A percentile compares a stretch with the other conserved stretches of the same genome.
Evolutionary conservation across 2,888 invertebrate species (phyloP).

Genomic region (Hirtodrosophila confusa): DNA sequence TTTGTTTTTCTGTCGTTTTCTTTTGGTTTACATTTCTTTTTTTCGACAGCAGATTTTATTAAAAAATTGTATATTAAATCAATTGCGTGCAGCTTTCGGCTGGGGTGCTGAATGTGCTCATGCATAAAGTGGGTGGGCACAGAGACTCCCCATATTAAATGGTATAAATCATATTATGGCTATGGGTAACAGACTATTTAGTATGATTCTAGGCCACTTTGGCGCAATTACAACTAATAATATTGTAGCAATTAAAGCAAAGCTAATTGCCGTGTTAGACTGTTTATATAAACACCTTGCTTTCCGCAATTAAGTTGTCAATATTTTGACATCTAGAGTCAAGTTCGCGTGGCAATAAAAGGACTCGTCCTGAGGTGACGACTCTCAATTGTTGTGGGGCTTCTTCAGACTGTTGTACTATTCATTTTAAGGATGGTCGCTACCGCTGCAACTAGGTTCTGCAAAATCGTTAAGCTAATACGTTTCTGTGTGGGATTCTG

Average conservation of each 20-base stretch:
- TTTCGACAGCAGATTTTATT: slow-evolving; percentile 69
- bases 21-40: slow-evolving; percentile 35
- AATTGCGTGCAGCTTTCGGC: slow-evolving; percentile 69
- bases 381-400: not conserved
- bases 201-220: not conserved
- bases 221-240: slow-evolving; percentile 9
- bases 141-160: slow-evolving; percentile 26
- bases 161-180: slow-evolving; percentile 46
- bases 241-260: slow-evolving; percentile 12
- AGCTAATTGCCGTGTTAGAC: slow-evolving; percentile 24
- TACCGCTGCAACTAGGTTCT: slow-evolving; percentile 29
- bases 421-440: not conserved
- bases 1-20: slow-evolving; percentile 34
- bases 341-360: slow-evolving; percentile 23
- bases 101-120: slow-evolving; percentile 68
- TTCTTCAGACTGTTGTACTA: not conserved
- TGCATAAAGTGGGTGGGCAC: slow-evolving; percentile 53
- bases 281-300: not conserved
- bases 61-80: slow-evolving; percentile 76
- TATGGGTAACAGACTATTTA: slow-evolving; percentile 20
- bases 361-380: too few species aligned
- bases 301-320: slow-evolving; percentile 49
- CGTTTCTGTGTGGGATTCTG: slow-evolving; percentile 45
- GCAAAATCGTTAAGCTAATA: slow-evolving; percentile 36
- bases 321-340: slow-evolving; percentile 48